Base-by-base conservation (phyloP, 35 echinoderm and acorn worm species). In the Holothuria glaberrima region DNA sequence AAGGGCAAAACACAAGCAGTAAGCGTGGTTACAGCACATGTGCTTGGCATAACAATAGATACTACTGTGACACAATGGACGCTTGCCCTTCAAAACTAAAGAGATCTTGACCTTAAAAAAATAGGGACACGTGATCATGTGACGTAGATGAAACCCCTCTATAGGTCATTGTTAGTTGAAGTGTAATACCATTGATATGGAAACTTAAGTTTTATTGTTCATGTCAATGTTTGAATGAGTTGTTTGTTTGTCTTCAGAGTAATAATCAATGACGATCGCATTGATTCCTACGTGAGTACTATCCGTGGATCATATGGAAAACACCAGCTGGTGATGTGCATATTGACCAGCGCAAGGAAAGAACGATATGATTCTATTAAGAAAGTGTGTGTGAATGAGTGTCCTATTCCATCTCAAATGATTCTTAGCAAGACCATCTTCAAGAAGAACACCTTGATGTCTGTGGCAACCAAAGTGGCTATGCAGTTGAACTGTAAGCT, bases 401-500 rank as follows among this genome's bases (percentile, higher is more conserved):
- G 67, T 18, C 96, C 96, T 0, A 59, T 91, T 9, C 96, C 96
- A n/a, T 92, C 89, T 21, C 96, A 98, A 86, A 87, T 92, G 32
- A 90, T 98, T 32, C 52, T 98, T 4, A 30, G 66, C 18, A 73
- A 87, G 26, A 98, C 96, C 12, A 46, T 98, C 20, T 60, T 69
- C 65, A 98, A 98, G 88, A 88, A 82, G 65, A 93, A 90, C 58
- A 98, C 87, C 71, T 50, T 98, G 60, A 98, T 98, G 96, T 94
- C 93, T 9, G 96, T 98, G 16, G 87, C 93, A 12, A 98, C 96
- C 63, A 98, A 97, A 91, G 91, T 98, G 33, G 93, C 86, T 52
- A 94, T 98, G 96, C 93, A 98, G 83, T 66, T 98, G 20, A 98
- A 98, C 91, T 98, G 96, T 88, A 98, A 98, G 87, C 80, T 98